phyloP scores from a whole-genome alignment of 2,888 invertebrate genomes.

The Pandemis corylana region DNA sequence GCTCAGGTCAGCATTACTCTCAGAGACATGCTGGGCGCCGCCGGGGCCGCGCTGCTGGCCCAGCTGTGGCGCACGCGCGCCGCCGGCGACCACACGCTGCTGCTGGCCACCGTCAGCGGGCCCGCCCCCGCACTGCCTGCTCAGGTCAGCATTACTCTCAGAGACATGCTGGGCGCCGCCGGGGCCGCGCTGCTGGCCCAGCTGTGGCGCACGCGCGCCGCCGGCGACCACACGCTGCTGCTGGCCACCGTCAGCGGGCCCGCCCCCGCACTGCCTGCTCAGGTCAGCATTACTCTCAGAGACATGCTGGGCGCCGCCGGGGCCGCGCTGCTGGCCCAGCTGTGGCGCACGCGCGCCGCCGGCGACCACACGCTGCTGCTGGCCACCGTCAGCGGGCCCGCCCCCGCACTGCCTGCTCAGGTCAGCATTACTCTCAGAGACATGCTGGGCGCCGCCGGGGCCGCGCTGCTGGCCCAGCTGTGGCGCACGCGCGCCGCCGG shows the following conservation, averaged over 20 bases:
- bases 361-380: conserved; percentile 81
- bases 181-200: conserved; percentile 75
- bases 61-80: conserved; percentile 50
- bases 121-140: conserved; percentile 80
- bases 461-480: conserved; percentile 60
- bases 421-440: too few species aligned
- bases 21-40: conserved; percentile 82
- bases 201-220: conserved; percentile 53
- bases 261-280: conserved; percentile 80
- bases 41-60: conserved; percentile 78
- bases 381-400: conserved; percentile 87
- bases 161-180: conserved; percentile 86
- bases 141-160: conserved; percentile 73
- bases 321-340: conserved; percentile 67
- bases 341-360: conserved; percentile 55
- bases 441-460: conserved; percentile 86
- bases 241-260: conserved; percentile 88
- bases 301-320: conserved; percentile 86
- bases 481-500: conserved; percentile 61
- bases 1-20: conserved; percentile 62
- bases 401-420: conserved; percentile 80
- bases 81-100: conserved; percentile 65
- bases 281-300: too few species aligned
- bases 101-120: conserved; percentile 89
- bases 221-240: conserved; percentile 74